Conservation (phyloP, 1,140 invertebrate species). For the Nephotettix cincticeps region DNA sequence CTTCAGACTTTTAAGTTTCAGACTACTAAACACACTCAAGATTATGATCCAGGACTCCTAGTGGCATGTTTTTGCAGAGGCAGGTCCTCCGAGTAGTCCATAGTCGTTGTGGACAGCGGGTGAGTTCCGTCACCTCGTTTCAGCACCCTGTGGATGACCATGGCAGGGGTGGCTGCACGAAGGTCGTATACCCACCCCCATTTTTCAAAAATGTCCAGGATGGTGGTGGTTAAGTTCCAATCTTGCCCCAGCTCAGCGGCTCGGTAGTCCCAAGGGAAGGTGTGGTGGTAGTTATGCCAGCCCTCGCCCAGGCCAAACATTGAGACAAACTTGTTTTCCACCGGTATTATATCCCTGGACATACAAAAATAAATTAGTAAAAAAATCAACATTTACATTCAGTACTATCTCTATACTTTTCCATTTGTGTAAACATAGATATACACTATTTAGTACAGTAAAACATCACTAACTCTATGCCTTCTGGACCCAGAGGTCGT, state of each 20-base stretch:
- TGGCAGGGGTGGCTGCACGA: slow-evolving; percentile 50
- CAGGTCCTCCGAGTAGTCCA: too few relatives aligned
- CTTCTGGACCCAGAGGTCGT: too few relatives aligned
- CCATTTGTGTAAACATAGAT: too few relatives aligned
- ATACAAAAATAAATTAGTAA: too few relatives aligned
- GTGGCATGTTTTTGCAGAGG: too few relatives aligned
- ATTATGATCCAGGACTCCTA: too few relatives aligned
- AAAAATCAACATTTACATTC: too few relatives aligned
- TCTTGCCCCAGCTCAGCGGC: slow-evolving; percentile 63
- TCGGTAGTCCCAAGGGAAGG: slow-evolving; percentile 73
- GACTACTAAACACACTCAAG: too few relatives aligned
- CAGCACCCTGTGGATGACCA: slow-evolving; percentile 46
- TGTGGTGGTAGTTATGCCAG: slow-evolving; percentile 82
- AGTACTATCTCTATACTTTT: too few relatives aligned
- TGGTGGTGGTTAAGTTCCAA: slow-evolving; percentile 50
- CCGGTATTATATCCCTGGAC: slow-evolving; percentile 63
- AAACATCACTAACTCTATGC: too few relatives aligned
- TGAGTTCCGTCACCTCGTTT: slow-evolving; percentile 57
- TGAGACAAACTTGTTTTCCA: slow-evolving; percentile 61
- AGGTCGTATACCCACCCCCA: slow-evolving; percentile 65
- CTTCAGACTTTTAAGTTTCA: too few relatives aligned
- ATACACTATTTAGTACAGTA: too few relatives aligned
- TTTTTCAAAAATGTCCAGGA: slow-evolving; percentile 53
- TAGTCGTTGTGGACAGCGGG: neutral
- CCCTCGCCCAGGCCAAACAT: slow-evolving; percentile 61